Conservation (phyloP, 2,797 vertebrate species). For the Centropyge bicolor region DNA sequence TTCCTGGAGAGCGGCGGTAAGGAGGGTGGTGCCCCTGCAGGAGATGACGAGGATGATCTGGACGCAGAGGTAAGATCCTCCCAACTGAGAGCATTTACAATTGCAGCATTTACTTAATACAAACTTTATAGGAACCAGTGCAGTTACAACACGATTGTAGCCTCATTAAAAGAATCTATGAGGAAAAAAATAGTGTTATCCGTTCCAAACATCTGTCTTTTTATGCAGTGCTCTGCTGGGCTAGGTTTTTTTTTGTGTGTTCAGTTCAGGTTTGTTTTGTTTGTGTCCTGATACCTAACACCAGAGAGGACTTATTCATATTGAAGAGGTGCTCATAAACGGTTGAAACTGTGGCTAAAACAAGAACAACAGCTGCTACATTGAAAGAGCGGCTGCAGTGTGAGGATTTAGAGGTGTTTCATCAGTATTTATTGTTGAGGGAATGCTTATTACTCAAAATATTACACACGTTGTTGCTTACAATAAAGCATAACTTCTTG, state of each 20-base stretch:
- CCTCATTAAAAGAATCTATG: neutral
- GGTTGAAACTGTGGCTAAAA: neutral
- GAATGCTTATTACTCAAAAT: neutral
- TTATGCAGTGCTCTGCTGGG: neutral
- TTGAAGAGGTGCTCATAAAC: neutral
- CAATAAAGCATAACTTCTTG: neutral
- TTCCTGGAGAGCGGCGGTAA: constrained; percentile 97
- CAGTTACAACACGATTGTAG: neutral
- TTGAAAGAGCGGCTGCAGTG: neutral
- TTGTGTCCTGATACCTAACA: neutral
- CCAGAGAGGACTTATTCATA: neutral
- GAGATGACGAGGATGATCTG: constrained; percentile 87
- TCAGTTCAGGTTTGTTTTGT: neutral
- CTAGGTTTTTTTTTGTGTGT: neutral
- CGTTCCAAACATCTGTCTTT: neutral
- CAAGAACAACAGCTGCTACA: constrained; percentile 6
- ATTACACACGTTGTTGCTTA: neutral
- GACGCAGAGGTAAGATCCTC: constrained; percentile 78
- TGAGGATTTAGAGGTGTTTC: neutral
- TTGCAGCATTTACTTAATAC: no score
- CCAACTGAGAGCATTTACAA: neutral
- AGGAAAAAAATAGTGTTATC: neutral
- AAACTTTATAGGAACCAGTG: neutral
- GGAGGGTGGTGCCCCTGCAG: constrained; percentile 91
- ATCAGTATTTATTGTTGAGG: neutral